A percentile compares a stretch with the other conserved stretches of the same genome.
Evolutionary conservation across 2,797 vertebrate genomes (phyloP).

Genomic region (Allenopithecus nigroviridis): DNA sequence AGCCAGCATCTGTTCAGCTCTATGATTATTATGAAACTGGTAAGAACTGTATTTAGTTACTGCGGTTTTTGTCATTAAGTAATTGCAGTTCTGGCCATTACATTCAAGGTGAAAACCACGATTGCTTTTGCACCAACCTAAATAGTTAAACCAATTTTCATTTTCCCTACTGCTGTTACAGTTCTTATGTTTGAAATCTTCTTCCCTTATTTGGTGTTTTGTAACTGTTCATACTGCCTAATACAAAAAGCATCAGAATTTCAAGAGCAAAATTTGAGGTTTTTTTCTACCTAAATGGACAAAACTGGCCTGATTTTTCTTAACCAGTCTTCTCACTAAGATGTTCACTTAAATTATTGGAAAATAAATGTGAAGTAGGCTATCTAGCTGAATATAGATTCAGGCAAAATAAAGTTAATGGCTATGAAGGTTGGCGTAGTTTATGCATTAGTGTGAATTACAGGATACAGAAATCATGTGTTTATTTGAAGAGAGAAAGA

Average conservation of each 20-base stretch:
- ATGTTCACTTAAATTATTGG: background rate
- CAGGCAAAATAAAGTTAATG: background rate
- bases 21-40: conserved; percentile 83
- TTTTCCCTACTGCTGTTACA: background rate
- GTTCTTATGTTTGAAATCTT: background rate
- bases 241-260: background rate
- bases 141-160: background rate
- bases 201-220: background rate
- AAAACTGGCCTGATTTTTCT: background rate
- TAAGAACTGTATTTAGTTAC: background rate
- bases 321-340: background rate
- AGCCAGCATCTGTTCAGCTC: conserved; percentile 71
- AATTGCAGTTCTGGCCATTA: too few species aligned
- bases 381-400: background rate
- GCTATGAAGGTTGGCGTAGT: background rate
- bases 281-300: background rate
- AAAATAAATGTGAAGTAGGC: background rate
- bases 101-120: too few species aligned
- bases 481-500: background rate
- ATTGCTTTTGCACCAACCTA: too few species aligned
- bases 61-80: too few species aligned
- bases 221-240: background rate
- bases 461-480: background rate
- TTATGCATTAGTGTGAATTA: background rate
- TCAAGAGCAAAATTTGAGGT: background rate